Evolutionary conservation across 2,113 vertebrate genomes (phyloP).

Genomic region (Entosphenus tridentatus): DNA sequence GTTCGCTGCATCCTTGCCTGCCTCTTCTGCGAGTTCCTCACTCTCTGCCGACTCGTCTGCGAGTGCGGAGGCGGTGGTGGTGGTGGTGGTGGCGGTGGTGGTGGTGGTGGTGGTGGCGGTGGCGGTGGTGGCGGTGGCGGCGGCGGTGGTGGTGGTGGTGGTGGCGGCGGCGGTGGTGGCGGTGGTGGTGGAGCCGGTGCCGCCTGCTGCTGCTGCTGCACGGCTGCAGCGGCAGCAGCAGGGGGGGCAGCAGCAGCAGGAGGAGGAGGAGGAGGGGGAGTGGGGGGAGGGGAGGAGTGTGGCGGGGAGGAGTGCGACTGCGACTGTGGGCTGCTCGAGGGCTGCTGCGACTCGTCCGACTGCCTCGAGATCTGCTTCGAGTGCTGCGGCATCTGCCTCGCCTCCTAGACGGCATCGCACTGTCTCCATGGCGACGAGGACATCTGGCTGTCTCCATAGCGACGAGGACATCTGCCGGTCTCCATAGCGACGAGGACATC

Average conservation of each 20-base stretch:
- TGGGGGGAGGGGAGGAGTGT: conserved; percentile 43
- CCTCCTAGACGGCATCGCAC: conserved; percentile 35
- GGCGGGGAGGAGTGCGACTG: conserved; percentile 87
- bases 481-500: too few relatives aligned
- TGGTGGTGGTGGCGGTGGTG: neutral
- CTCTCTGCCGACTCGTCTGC: conserved; percentile 80
- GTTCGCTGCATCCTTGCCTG: conserved; percentile 95
- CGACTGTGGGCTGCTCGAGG: conserved; percentile 96
- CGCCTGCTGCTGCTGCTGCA: conserved; percentile 56
- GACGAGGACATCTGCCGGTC: too few relatives aligned
- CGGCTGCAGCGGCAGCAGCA: conserved; percentile 63
- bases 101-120: too few relatives aligned
- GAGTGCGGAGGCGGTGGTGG: conserved; percentile 35
- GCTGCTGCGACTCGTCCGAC: conserved; percentile 94
- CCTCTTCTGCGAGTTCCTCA: conserved; percentile 93
- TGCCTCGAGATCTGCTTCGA: conserved; percentile 99
- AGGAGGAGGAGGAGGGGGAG: too few relatives aligned
- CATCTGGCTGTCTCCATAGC: too few relatives aligned
- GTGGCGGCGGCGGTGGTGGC: neutral
- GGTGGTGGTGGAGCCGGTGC: neutral
- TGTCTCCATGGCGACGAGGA: too few relatives aligned
- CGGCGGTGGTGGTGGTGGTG: conserved; percentile 23
- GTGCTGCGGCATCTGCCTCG: conserved; percentile 96
- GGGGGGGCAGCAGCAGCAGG: conserved; percentile 14
- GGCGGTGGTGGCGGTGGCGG: neutral